A percentile compares a stretch with the other conserved stretches of the same genome.
These are phyloP conservation scores for Lamellibrachia columna DNA, from an alignment of 2,888 invertebrate genomes.

Conservation along the genomic window DNA sequence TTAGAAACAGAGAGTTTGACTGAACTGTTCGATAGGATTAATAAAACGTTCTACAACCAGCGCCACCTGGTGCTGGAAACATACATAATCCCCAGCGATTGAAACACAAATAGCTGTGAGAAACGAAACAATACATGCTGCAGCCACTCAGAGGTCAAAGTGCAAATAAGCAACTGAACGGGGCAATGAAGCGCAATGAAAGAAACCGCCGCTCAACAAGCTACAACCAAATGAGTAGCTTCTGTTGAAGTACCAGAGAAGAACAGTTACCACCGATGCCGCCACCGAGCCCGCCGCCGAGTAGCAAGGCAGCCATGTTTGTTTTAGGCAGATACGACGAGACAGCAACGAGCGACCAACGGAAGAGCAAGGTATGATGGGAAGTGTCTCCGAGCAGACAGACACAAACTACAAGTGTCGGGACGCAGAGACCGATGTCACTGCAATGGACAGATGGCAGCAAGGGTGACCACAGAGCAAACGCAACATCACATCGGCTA, in stretches of 20 bases:
- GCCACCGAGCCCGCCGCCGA: neutral
- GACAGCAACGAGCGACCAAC: neutral
- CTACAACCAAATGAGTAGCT: neutral
- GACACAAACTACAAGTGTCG: slow-evolving; percentile 8
- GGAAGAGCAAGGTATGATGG: neutral
- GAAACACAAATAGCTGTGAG: neutral
- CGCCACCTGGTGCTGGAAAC: neutral
- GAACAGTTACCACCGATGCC: neutral
- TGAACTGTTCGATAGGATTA: neutral
- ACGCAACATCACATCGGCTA: neutral
- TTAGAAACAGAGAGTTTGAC: neutral
- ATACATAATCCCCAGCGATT: neutral
- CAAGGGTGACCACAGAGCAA: neutral
- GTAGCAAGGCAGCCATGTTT: slow-evolving; percentile 1
- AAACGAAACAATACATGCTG: slow-evolving; percentile 1
- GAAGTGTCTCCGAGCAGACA: neutral
- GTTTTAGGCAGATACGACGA: slow-evolving; percentile 2
- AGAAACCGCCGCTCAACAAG: neutral
- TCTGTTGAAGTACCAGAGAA: neutral
- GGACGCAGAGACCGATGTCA: neutral
- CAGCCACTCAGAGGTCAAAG: neutral
- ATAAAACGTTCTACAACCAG: neutral
- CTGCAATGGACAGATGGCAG: neutral
- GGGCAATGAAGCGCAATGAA: neutral
- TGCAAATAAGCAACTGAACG: neutral